Conservation (phyloP, 1,140 invertebrate species). For the Drosophila repletoides region DNA sequence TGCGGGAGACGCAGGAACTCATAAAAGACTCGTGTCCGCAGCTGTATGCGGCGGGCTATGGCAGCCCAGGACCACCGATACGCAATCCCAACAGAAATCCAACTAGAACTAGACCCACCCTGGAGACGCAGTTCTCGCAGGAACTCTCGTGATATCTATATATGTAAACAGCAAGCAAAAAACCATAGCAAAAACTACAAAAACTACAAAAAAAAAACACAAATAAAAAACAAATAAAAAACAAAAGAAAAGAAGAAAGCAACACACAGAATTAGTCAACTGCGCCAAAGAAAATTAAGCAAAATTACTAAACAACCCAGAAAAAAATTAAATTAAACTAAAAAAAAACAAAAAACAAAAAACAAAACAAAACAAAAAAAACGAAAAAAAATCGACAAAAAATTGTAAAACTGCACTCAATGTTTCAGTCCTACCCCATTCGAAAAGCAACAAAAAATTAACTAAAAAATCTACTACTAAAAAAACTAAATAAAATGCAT, state of each 20-base stretch:
- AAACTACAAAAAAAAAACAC: slow-evolving; percentile 12
- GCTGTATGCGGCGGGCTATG: slow-evolving; percentile 81
- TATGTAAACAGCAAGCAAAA: slow-evolving; percentile 75
- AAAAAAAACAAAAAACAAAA: slow-evolving; percentile 29
- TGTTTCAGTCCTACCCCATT: slow-evolving; percentile 62
- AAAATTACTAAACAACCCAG: slow-evolving; percentile 46
- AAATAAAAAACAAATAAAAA: slow-evolving; percentile 25
- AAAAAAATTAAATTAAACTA: slow-evolving; percentile 21
- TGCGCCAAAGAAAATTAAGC: slow-evolving; percentile 76
- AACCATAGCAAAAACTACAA: slow-evolving; percentile 35
- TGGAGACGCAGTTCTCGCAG: slow-evolving; percentile 82
- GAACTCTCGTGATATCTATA: slow-evolving; percentile 83
- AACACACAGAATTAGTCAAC: slow-evolving; percentile 57
- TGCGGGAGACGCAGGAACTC: slow-evolving; percentile 82
- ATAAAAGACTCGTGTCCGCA: slow-evolving; percentile 82
- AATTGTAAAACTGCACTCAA: slow-evolving; percentile 78
- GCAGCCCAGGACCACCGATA: slow-evolving; percentile 80
- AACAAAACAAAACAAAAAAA: slow-evolving; percentile 31
- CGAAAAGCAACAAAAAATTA: too few relatives aligned
- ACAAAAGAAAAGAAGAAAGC: slow-evolving; percentile 9
- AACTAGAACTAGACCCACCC: slow-evolving; percentile 82
- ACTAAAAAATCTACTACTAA: too few relatives aligned
- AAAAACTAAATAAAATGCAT: too few relatives aligned
- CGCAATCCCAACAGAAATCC: slow-evolving; percentile 79
- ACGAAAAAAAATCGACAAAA: slow-evolving; percentile 47